Percentiles rank a stretch among this genome's conserved stretches.
Evolutionary conservation across 2,113 vertebrate species (phyloP).

Genomic region (Epinephelus moara): DNA sequence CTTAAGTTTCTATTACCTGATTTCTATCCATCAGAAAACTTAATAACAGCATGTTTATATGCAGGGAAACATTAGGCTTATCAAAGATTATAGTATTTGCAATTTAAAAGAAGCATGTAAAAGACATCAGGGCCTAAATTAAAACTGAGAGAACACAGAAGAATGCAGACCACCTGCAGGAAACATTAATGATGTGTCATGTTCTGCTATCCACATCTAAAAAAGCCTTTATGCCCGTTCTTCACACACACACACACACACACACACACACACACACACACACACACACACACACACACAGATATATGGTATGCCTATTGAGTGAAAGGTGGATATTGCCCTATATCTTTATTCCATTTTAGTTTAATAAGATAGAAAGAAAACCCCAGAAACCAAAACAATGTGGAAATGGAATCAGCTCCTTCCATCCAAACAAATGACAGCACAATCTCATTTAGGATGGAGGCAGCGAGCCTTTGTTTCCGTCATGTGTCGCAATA

Average conservation of each 20-base stretch:
- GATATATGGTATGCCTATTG: conserved; percentile 3
- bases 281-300: background rate
- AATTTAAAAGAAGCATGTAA: conserved; percentile 15
- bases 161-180: conserved; percentile 16
- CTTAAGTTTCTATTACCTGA: background rate
- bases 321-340: conserved; percentile 49
- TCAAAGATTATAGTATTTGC: background rate
- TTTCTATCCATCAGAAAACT: background rate
- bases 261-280: background rate
- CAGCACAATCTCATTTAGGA: conserved; percentile 62
- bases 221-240: background rate
- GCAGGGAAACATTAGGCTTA: background rate
- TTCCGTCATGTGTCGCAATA: conserved; percentile 53
- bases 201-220: background rate
- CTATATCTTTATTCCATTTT: conserved; percentile 45
- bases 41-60: background rate
- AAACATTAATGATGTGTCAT: conserved; percentile 20
- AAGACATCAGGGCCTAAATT: conserved; percentile 7
- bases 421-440: conserved; percentile 50
- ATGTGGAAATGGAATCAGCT: conserved; percentile 32
- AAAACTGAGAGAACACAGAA: background rate
- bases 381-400: conserved; percentile 43
- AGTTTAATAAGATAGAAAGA: conserved; percentile 37
- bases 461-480: conserved; percentile 31
- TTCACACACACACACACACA: conserved; percentile 11